Evolutionary conservation across 2,888 invertebrate genomes (phyloP), one percentile per base, ranked within the genome.

Genomic region (Melitaea athalia): DNA sequence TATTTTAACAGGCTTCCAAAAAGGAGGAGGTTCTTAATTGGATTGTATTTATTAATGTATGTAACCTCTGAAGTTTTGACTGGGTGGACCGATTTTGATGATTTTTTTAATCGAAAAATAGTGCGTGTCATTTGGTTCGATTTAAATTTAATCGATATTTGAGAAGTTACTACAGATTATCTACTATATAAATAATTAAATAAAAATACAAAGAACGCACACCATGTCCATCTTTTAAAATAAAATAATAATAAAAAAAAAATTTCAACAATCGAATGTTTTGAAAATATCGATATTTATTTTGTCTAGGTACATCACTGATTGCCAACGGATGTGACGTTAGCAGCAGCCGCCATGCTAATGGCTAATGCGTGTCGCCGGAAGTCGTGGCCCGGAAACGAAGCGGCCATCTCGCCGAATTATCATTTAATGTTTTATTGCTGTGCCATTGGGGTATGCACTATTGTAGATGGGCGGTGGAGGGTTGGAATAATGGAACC

Each of bases 331-430:
- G 89, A 85, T 74, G 83, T 88, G 88, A 88, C 89, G 89, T 88
- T 87, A 87, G 77, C 80, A 77, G 75, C 82, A 80, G 85, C 83
- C 81, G 85, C 85, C 85, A 85, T 88, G 86, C 88, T 92, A 91
- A 92, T 92, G 91, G 91, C 86, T 86, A 87, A 89, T 88, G 91
- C 90, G 86, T 91, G 92, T 92, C 85, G 79, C 87, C 87, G 91
- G 91, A 91, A 89, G 83, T 81, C 79, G 81, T 79, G 76, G 79
- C 73, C 82, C 85, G 89, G 91, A 89, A 87, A 84, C 85, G 79
- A 81, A 80, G 83, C 83, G 87, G 85, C 86, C 88, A 87, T 87
- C 89, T 86, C 84, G 88, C 87, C 84, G 78, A 79, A 86, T 90
- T 89, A 89, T 91, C 91, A 91, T 90, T 90, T 87, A 89, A 83